Base-by-base conservation (phyloP, 2,888 invertebrate species). In the Caenorhabditis sinica region DNA sequence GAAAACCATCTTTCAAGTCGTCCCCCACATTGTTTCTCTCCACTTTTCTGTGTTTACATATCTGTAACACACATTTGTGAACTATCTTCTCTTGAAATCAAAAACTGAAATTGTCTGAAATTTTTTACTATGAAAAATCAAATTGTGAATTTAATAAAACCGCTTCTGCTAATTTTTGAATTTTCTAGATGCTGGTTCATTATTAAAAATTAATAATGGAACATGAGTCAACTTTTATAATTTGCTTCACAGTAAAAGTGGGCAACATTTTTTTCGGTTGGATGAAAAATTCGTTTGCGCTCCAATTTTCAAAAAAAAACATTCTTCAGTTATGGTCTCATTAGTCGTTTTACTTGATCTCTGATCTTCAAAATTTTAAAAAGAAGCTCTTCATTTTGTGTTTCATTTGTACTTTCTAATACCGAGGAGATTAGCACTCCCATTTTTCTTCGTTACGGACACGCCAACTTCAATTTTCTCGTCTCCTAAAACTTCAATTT, bases 21-120 rank as follows among this genome's bases (percentile, higher is more conserved):
- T 28, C 15, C 13, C 65, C 65, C 11, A 49, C 45, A 15, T 49
- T 73, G 33, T 66, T 40, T 49, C 8, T 6, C 28, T n/a, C 20
- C 20, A 28, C 20, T 51, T 45, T 53, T 65, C 20, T 56, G 40
- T 69, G 77, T 73, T 80, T 60, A 36, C 80, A 80, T 69, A 79
- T 73, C 73, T 58, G 61, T 75, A 60, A 40, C 33, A 65, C 61
- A 51, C 61, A 61, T 77, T 69, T 72, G 71, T 40, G 25, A 80
- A 58, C 45, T 45, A 23, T 58, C 30, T 36, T 69, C 13, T 36
- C 25, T 40, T 69, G 43, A 25, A 71, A 56, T 43, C 58, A 45
- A 58, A 40, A 11, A 11, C 2, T 49, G n/a, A 36, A 36, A 36
- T 49, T 20, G 2, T 5, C n/a, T 20, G n/a, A 49, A 49, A 20